phyloP scores from a whole-genome alignment of 2,113 vertebrate genomes.

The Grantiella picta region DNA sequence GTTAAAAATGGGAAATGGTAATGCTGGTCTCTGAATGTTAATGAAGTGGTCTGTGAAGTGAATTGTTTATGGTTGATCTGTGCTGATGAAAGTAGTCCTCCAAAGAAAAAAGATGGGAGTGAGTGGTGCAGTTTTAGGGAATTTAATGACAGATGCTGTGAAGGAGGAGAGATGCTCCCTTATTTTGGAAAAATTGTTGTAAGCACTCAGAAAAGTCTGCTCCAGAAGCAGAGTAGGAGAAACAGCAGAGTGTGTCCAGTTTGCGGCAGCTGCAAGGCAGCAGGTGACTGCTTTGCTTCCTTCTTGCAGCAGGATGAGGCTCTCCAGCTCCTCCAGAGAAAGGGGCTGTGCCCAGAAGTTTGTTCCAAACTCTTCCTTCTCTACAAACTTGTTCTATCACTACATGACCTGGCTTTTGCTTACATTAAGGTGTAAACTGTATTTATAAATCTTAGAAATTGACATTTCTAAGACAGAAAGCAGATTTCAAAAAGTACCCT shows the following conservation, averaged over 20 bases:
- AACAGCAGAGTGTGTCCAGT: background rate
- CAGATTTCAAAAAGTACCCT: background rate
- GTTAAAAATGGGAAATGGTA: background rate
- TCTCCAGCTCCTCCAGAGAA: background rate
- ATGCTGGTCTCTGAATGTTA: background rate
- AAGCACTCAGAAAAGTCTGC: background rate
- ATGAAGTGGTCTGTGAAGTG: background rate
- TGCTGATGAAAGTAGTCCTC: background rate
- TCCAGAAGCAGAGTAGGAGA: background rate
- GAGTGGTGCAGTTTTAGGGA: background rate
- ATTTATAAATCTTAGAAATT: background rate
- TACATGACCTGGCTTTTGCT: background rate
- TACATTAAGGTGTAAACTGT: background rate
- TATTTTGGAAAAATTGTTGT: background rate
- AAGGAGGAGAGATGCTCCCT: background rate
- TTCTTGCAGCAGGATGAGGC: background rate
- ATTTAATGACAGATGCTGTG: background rate
- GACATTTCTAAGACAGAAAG: background rate
- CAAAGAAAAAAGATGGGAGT: background rate
- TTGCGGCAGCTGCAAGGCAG: background rate
- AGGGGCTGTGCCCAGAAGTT: background rate
- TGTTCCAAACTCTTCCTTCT: background rate
- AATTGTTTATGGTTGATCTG: background rate
- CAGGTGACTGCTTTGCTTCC: background rate
- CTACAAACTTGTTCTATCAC: background rate